Percentiles rank a stretch among this genome's conserved stretches.
These are phyloP conservation scores for Diacarnus erythraeanus DNA, from an alignment of 37 sponge, comb jelly and placozoan genomes.

Conservation along the genomic window DNA sequence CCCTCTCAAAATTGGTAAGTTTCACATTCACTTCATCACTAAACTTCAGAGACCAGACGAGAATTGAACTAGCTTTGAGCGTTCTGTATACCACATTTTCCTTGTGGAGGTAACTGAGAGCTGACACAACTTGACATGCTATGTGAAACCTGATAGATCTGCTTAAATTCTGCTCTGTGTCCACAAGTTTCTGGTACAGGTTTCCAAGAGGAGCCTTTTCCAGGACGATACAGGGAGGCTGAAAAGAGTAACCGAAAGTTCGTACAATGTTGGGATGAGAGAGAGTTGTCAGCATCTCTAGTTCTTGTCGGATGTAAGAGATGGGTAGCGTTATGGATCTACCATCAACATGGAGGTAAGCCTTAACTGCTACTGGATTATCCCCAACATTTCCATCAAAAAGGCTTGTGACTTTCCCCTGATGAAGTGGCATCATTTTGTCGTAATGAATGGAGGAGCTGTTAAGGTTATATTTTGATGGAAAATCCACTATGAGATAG, in stretches of 20 bases:
- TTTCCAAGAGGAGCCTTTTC: conserved; percentile 81
- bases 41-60: conserved; percentile 80
- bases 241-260: conserved; percentile 48
- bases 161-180: conserved; percentile 61
- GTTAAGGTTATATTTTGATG: conserved; percentile 19
- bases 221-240: conserved; percentile 55
- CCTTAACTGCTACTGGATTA: conserved; percentile 33
- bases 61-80: conserved; percentile 69
- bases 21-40: conserved; percentile 57
- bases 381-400: conserved; percentile 21
- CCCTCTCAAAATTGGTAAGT: conserved; percentile 74
- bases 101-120: conserved; percentile 63
- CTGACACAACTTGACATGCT: conserved; percentile 67
- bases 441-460: conserved; percentile 10
- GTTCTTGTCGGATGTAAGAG: conserved; percentile 60
- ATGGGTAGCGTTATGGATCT: conserved; percentile 51
- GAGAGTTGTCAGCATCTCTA: conserved; percentile 46
- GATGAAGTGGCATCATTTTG: conserved; percentile 37
- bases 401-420: conserved; percentile 9
- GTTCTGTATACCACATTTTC: conserved; percentile 69
- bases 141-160: conserved; percentile 66
- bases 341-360: conserved; percentile 17
- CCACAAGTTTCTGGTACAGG: conserved; percentile 68
- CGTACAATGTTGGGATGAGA: conserved; percentile 67
- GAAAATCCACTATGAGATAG: conserved; percentile 63